Conservation (phyloP, 2,888 invertebrate genomes). For the Lycocerus yunnanus region DNA sequence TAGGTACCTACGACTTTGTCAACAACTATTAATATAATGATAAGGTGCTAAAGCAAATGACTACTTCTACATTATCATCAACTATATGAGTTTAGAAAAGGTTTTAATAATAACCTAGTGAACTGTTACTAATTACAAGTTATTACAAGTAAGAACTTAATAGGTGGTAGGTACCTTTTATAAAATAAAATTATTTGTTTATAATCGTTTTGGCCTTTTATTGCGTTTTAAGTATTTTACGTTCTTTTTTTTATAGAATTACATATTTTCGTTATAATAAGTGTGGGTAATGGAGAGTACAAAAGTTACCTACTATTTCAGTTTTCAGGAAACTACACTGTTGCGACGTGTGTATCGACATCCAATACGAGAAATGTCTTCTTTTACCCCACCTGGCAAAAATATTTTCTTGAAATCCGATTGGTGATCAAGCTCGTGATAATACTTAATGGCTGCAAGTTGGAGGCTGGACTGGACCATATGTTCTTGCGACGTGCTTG, state of each 20-base stretch:
- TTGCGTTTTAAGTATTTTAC: neutral
- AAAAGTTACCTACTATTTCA: neutral
- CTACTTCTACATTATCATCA: constrained; percentile 11
- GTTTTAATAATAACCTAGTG: neutral
- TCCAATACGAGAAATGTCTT: constrained; percentile 43
- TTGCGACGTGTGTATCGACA: constrained; percentile 23
- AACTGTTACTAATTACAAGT: neutral
- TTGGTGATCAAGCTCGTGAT: constrained; percentile 47
- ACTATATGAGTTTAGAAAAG: neutral
- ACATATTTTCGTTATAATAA: neutral
- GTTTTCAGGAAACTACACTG: neutral
- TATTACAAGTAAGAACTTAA: neutral
- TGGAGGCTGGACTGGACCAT: constrained; percentile 49
- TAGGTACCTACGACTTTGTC: constrained; percentile 33
- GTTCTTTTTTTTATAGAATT: neutral
- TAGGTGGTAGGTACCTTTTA: neutral
- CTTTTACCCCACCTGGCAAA: constrained; percentile 40
- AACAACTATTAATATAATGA: constrained; percentile 38
- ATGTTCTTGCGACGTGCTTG: constrained; percentile 1
- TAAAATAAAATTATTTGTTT: neutral
- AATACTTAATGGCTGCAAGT: constrained; percentile 53
- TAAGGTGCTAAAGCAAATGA: constrained; percentile 30
- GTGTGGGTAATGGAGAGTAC: neutral
- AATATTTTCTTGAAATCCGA: constrained; percentile 35
- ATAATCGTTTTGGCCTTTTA: neutral